Evolutionary conservation across 2,113 vertebrate genomes (phyloP), one percentile per base, ranked within the genome.

Genomic region (Lasiurus cinereus): DNA sequence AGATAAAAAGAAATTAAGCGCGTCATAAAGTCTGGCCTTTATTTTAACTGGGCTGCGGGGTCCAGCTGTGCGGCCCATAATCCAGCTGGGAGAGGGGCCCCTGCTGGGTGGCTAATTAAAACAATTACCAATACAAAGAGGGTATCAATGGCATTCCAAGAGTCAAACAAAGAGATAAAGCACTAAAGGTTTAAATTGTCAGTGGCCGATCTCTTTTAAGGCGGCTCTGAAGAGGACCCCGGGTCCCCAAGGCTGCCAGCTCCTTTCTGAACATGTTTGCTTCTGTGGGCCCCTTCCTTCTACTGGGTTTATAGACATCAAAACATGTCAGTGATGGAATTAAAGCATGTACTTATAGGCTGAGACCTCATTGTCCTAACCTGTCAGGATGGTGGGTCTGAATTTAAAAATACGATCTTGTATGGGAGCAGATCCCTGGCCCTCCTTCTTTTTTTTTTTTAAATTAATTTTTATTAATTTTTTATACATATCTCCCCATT

Each of bases 121-220:
- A 99, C 98, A 99, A 99, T 99, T 99, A 99, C 97, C 98, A 97
- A 99, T 97, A 99, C 99, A 99, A 99, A 99, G 98, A 95, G 98
- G 97, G 97, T 98, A 98, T 98, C 98, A 95, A 95, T 98, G 98
- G 98, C 99, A 98, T 98, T 98, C 98, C 98, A 83, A 97, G 97
- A 97, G 98, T 98, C 98, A 97, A 97, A 98, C 98, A 98, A 98
- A 98, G 98, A 98, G 98, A 99, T 98, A 98, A 98, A 98, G 97
- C 98, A 95, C 88, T 83, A 98, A 97, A 98, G 98, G 95, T 96
- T 98, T 98, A 98, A 98, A 97, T 97, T 96, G 95, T 98, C 98
- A 94, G 82, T 92, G 96, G 97, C 62, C 96, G 87, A 91, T 97
- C 98, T 97, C 97, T 93, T 97, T 90, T 96, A 91, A 24, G 97